Percentiles rank a stretch among this genome's conserved stretches.
Conservation (phyloP, 2,888 invertebrate species). For the Eupsilia transversa region DNA sequence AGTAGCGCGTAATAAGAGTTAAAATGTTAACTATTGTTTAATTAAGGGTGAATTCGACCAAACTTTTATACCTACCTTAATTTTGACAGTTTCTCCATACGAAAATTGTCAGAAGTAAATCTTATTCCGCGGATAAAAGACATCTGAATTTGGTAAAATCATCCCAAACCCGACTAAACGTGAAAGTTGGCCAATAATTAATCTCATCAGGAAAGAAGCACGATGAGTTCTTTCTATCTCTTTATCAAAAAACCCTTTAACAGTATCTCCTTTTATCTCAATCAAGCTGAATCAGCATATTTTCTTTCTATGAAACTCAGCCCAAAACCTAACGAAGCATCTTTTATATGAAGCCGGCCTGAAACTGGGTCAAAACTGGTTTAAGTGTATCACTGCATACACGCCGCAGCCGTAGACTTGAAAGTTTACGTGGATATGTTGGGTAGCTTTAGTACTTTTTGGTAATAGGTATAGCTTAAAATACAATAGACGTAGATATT, state of each 20-base stretch:
- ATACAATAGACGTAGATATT: no score
- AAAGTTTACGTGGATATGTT: neutral
- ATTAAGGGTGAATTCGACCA: no score
- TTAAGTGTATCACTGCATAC: slow-evolving; percentile 40
- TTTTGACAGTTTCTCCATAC: no score
- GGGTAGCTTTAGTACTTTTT: neutral
- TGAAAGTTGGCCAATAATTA: no score
- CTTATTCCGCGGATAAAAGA: no score
- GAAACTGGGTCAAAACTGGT: slow-evolving; percentile 54
- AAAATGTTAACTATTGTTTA: no score
- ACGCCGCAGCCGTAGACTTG: neutral
- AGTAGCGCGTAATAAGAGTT: no score
- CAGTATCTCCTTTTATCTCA: slow-evolving; percentile 25
- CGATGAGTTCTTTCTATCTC: neutral
- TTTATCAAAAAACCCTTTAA: slow-evolving; percentile 10
- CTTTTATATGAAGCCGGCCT: slow-evolving; percentile 21
- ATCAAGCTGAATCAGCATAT: slow-evolving; percentile 54
- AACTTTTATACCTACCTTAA: no score
- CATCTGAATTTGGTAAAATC: no score
- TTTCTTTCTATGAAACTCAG: slow-evolving; percentile 26
- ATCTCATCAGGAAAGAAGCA: neutral
- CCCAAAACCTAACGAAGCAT: slow-evolving; percentile 36
- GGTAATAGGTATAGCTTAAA: neutral
- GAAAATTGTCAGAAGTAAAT: no score
- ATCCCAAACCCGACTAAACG: no score